These are phyloP conservation scores for Galaxea fascicularis DNA, from an alignment of 92 coral and sea anemone species.

Conservation along the genomic window DNA sequence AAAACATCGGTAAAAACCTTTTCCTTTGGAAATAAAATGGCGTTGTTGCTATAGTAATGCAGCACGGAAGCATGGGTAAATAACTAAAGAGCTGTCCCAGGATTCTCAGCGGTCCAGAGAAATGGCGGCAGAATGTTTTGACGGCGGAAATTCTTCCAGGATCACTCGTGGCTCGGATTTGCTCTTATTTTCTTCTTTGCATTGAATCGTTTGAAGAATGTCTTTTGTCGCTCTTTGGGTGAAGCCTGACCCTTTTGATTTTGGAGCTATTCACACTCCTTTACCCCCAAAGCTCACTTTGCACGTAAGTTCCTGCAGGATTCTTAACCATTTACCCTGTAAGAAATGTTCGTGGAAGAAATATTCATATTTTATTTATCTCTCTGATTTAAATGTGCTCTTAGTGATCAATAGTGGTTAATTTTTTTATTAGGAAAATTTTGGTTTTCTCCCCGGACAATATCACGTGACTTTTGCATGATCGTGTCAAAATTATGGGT, in stretches of 20 bases:
- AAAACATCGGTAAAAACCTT: neutral
- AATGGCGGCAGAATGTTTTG: conserved; percentile 55
- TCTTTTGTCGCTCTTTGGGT: conserved; percentile 88
- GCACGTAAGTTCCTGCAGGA: conserved; percentile 58
- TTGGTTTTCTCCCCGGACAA: neutral
- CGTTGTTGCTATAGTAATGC: conserved; percentile 40
- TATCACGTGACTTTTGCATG: neutral
- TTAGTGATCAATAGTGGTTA: neutral
- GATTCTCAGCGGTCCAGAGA: conserved; percentile 18
- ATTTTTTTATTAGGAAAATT: neutral
- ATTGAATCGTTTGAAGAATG: conserved; percentile 7
- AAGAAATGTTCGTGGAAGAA: too few relatives aligned
- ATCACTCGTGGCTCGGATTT: neutral
- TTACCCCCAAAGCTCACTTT: conserved; percentile 93
- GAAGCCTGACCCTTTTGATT: conserved; percentile 95
- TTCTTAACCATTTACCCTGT: too few relatives aligned
- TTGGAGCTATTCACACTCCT: conserved; percentile 95
- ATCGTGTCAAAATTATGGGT: neutral
- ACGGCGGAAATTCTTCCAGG: neutral
- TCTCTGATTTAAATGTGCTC: neutral
- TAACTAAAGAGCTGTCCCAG: conserved; percentile 14
- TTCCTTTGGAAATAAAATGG: conserved; percentile 25
- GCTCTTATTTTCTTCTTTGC: neutral
- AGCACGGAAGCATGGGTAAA: conserved; percentile 27
- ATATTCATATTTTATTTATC: neutral